Base-by-base conservation (phyloP, 2,888 invertebrate species). In the Allygus modestus region DNA sequence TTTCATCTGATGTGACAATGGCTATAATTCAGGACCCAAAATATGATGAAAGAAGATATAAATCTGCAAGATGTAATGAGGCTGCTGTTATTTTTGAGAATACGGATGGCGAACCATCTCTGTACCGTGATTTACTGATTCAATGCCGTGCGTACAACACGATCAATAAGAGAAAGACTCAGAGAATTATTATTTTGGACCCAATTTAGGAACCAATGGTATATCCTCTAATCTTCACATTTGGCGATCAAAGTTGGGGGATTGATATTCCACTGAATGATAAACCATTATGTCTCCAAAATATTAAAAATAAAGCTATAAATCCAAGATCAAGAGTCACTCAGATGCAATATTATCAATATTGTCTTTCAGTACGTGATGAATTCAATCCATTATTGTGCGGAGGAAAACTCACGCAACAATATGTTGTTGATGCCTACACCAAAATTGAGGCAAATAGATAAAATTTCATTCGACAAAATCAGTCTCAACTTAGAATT, bases 401-500 rank as follows among this genome's bases (percentile, higher is more conserved):
- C 15, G 51, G 51, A 51, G 51, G 51, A 51, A 51, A 51, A 51
- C 51, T 51, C 9, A 51, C 51, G 15, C 51, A 51, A 51, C 51
- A 51, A 51, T 65, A 65, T 23, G n/a, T 65, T 65, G 65, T 65
- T 31, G 65, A 65, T 65, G 65, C 65, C 65, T 65, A 65, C 65
- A 65, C 65, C 65, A 65, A 65, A 65, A 65, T 23, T 65, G 65
- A 65, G 65, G 28, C 65, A 65, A 65, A 65, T 65, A 65, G 65
- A 65, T 65, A 12, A 26, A 65, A 65, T 65, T 65, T 65, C 23
- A 65, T 65, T 65, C 65, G 23, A 65, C 65, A 65, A 17, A 65
- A 65, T 65, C 28, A 65, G n/a, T 65, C 65, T 65, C 65, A 65
- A 65, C 65, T 65, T 1, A 65, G 65, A 65, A 65, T 65, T 65